phyloP scores from a whole-genome alignment of 1,140 invertebrate species.

The Notospermus geniculatus region DNA sequence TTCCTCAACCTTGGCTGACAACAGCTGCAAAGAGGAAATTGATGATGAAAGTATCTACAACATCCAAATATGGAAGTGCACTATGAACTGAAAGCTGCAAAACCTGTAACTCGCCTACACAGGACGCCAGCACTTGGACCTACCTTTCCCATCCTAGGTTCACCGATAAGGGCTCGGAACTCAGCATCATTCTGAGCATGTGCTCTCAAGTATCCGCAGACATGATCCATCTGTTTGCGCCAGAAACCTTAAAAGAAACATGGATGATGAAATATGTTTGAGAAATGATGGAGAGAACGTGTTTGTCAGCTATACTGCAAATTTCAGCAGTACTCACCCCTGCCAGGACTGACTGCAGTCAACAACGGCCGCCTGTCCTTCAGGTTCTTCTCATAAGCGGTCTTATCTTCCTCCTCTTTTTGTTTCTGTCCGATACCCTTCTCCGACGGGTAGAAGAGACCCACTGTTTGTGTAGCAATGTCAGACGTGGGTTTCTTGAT shows the following conservation, averaged over 20 bases:
- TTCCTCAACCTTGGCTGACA: conserved; percentile 47
- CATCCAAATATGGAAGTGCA: too few species aligned
- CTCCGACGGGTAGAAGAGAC: conserved; percentile 54
- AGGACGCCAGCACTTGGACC: not conserved
- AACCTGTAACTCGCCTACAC: too few species aligned
- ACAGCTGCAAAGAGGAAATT: conserved; percentile 41
- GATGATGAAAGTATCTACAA: too few species aligned
- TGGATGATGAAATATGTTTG: not conserved
- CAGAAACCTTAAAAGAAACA: conserved; percentile 48
- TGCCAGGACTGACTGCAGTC: conserved; percentile 54
- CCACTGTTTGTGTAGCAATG: conserved; percentile 51
- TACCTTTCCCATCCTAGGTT: conserved; percentile 56
- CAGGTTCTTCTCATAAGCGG: conserved; percentile 47
- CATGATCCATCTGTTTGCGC: conserved; percentile 56
- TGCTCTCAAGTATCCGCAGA: conserved; percentile 54
- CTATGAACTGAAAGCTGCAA: too few species aligned
- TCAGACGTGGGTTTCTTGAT: conserved; percentile 12
- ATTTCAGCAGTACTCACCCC: conserved; percentile 39
- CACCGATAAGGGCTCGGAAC: conserved; percentile 54
- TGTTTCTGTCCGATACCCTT: conserved; percentile 41
- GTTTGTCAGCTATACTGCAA: too few species aligned
- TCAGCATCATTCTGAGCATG: conserved; percentile 55
- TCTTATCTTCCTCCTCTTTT: conserved; percentile 44
- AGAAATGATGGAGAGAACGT: too few species aligned
- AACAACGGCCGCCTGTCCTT: conserved; percentile 49